Evolutionary conservation across 2,113 vertebrate genomes (phyloP), one percentile per base, ranked within the genome.

Genomic region (Cygnus buccinator): DNA sequence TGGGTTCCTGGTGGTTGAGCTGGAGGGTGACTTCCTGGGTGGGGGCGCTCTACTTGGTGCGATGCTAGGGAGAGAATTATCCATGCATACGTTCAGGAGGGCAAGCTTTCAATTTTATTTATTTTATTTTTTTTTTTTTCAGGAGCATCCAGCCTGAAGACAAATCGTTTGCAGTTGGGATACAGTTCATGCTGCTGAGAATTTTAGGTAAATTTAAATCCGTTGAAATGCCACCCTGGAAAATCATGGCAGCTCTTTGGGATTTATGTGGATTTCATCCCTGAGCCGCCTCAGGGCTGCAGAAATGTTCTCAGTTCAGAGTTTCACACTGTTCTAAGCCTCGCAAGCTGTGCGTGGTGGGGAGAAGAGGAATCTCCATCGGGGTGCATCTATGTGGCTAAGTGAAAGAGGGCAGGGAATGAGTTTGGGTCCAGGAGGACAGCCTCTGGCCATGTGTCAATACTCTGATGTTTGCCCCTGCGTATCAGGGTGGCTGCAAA

Each of bases 111-210:
- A 15, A 0, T 50, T 86, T 44, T 80, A 15, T 92, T 48, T 11
- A 48, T 48, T 48, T 21, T 44, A 21, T 46, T 10, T 11, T 11
- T 22, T 48, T 10, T 21, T 23, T 94, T 77, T 95, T 13, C 95
- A 99, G 99, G 97, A 98, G 97, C 71, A 98, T 99, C 59, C 93
- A 97, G 11, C 90, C 98, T 9, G 98, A 99, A 87, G 99, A 99
- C 90, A 99, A 99, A 89, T 98, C 99, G 0, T 98, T 99, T 11
- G 99, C 99, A 0, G 97, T 99, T 21, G 99, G 99, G 35, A 98
- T 99, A 48, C 99, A 99, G 97, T 99, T 99, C 97, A 99, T 99
- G 99, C 89, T 99, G 61, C 98, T 99, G 94, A 98, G 99, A 97
- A 97, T 99, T 33, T 88, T 99, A 7, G 99, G 99, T 99, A 96